These are phyloP conservation scores for Myathropa florea DNA, from an alignment of 2,888 invertebrate species.

Conservation along the genomic window DNA sequence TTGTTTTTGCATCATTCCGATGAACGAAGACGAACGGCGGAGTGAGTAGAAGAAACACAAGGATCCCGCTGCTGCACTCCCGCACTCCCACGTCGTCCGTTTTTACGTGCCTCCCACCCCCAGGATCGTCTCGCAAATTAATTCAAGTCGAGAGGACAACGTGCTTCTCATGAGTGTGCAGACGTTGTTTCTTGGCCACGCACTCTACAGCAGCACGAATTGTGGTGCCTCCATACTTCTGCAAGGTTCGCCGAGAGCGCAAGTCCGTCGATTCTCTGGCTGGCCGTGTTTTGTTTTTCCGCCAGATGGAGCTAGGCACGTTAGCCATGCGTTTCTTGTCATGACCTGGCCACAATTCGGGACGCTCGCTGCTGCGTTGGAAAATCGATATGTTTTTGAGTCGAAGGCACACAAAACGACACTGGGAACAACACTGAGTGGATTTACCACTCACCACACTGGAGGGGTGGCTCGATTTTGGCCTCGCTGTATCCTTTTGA, in stretches of 20 bases:
- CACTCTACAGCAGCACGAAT: not conserved
- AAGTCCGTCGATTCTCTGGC: not conserved
- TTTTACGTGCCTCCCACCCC: not conserved
- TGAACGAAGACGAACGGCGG: not conserved
- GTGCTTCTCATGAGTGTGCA: slow-evolving; percentile 54
- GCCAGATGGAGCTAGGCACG: slow-evolving; percentile 32
- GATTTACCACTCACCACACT: not conserved
- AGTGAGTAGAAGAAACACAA: not conserved
- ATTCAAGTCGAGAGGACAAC: slow-evolving; percentile 61
- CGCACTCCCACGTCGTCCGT: not conserved
- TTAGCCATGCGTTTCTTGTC: not conserved
- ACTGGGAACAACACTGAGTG: not conserved
- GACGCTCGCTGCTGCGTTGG: not conserved
- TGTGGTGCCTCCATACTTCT: slow-evolving; percentile 27
- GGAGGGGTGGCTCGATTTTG: not conserved
- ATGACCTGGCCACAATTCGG: not conserved
- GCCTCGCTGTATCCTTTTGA: slow-evolving; percentile 10
- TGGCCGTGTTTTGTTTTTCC: not conserved
- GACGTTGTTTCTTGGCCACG: slow-evolving; percentile 38
- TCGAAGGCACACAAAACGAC: not conserved
- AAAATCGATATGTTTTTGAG: slow-evolving; percentile 56
- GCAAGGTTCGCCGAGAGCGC: slow-evolving; percentile 30
- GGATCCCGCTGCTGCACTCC: slow-evolving; percentile 1
- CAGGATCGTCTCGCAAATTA: slow-evolving; percentile 45
- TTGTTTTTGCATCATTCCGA: not conserved